Base-by-base conservation (phyloP, 2,888 invertebrate species). In the Brenthis daphne region DNA sequence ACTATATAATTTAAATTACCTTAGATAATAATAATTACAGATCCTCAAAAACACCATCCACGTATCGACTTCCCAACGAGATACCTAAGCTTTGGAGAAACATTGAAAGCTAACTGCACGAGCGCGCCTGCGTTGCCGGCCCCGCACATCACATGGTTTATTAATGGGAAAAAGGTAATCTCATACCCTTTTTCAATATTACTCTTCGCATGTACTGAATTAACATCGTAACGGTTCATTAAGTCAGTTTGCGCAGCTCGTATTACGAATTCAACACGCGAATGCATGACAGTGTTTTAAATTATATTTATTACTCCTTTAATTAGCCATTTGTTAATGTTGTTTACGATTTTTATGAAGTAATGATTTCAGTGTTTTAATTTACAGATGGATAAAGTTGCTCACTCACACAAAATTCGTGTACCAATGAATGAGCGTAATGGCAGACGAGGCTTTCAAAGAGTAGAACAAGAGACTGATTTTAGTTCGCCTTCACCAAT, bases 61-160 rank as follows among this genome's bases (percentile, higher is more conserved):
- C 85, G 92, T 69, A 92, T 92, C 70, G 90, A 92, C 80, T 91
- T 92, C 76, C 91, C 91, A 14, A 88, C 86, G 12, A 85, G 86
- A 6, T 86, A 85, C 80, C 83, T 92, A 29, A 89, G 84, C 75
- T 89, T 87, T 65, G 92, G 92, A 4, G 92, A 92, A 75, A 92
- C 88, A 1, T 79, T 92, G 20, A 82, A 86, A 54, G 90, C 87
- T 12, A 91, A 91, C 79, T 92, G 92, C 80, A 95, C 96, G 61
- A 96, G 96, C 50, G 94, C 95, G 65, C 94, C 95, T 14, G 95
- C 96, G 20, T 89, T 94, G 74, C 96, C 96, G 57, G 95, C 96
- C 47, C 96, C 96, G 33, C 95, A 96, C 81, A 94, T 96, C 83
- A 96, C 96, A 66, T 96, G 96, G 96, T 94, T 96, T 80, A 95